Conservation (phyloP, 1,140 invertebrate species). For the Odontomachus brunneus region DNA sequence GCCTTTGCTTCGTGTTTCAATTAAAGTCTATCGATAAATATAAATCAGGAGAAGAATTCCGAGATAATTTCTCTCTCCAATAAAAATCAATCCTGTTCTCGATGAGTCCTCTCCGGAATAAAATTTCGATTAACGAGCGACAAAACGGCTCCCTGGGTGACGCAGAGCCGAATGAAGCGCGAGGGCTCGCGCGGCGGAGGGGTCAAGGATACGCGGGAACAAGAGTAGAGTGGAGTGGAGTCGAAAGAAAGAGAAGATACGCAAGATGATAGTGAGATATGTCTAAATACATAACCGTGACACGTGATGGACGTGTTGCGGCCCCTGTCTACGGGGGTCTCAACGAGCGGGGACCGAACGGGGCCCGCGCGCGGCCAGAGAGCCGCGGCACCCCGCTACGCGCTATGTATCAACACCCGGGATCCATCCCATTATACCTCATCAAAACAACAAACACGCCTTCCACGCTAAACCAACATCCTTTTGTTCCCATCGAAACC, state of each 20-base stretch:
- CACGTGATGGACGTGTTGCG: conserved; percentile 84
- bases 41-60: not conserved
- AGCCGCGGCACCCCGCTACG: conserved; percentile 82
- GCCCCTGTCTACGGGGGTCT: conserved; percentile 82
- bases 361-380: conserved; percentile 60
- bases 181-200: not conserved
- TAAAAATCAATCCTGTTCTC: conserved; percentile 8
- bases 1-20: too few species aligned
- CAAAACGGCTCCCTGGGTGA: not conserved
- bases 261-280: conserved; percentile 78
- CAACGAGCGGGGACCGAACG: conserved; percentile 63
- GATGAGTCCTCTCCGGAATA: not conserved
- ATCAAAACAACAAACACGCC: conserved; percentile 85
- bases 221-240: conserved; percentile 38
- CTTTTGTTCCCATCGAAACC: conserved; percentile 80
- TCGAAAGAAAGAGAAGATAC: conserved; percentile 63
- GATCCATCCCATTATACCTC: conserved; percentile 84
- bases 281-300: conserved; percentile 84
- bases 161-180: too few species aligned
- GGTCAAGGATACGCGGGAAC: conserved; percentile 51
- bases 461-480: conserved; percentile 83
- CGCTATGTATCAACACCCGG: conserved; percentile 85
- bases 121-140: conserved; percentile 32
- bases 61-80: not conserved
- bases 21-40: too few species aligned